Evolutionary conservation across 2,888 invertebrate genomes (phyloP), one percentile per base, ranked within the genome.

Genomic region (Mythimna impura): DNA sequence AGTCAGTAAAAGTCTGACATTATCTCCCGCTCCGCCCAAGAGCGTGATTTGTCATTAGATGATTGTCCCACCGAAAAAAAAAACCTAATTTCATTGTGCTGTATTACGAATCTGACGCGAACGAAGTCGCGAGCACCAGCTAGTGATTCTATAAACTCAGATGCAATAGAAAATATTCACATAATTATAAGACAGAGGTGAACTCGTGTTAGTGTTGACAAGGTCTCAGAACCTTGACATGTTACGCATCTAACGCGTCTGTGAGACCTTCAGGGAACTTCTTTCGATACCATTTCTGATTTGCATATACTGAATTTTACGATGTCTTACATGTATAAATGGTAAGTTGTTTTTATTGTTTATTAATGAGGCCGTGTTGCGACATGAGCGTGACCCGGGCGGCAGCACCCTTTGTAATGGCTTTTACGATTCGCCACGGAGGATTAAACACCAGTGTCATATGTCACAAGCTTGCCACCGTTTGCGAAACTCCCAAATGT

Each of bases 351-450:
- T 86, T 86, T 88, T 82, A 81, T 81, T 86, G 75, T 7, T 82
- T 80, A 81, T 82, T 85, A 90, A 90, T 88, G 88, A 89, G 89
- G 90, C 79, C 89, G 79, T 47, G 66, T 90, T 90, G 84, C 86
- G 78, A 64, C 86, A 89, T 61, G 54, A 76, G 87, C 91, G 91
- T 92, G 92, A 91, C 90, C 87, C 75, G 82, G 69, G 47, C 68
- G 66, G 72, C 80, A 73, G 73, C 89, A 91, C 91, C 92, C 91
- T 92, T 90, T 89, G 86, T 81, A 71, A 67, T 61, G 70, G 50
- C 55, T 58, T 82, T 76, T 73, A 85, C 86, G 88, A 92, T 93
- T 93, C 87, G 92, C 73, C 75, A 86, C 88, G 90, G 89, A 47
- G 89, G 90, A 90, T 92, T 91, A 90, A 83, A 80, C 80, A 55